Evolutionary conservation across 2,797 vertebrate species (phyloP).

Genomic region (Nannoperca australis): DNA sequence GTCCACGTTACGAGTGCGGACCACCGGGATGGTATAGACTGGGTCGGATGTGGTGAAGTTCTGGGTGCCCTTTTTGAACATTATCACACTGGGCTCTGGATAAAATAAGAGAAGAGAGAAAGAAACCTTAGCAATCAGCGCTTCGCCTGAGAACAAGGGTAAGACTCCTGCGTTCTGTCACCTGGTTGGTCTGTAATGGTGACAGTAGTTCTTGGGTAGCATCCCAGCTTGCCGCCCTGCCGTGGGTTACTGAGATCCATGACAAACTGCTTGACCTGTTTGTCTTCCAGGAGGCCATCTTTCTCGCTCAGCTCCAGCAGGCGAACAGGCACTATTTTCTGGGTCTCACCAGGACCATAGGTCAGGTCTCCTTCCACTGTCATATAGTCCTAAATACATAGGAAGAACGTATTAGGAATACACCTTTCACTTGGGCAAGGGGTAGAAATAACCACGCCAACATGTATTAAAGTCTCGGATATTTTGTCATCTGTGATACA

Average conservation of each 20-base stretch:
- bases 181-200: conserved; percentile 90
- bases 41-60: conserved; percentile 75
- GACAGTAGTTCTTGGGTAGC: conserved; percentile 90
- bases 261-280: conserved; percentile 91
- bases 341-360: conserved; percentile 90
- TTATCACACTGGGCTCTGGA: conserved; percentile 82
- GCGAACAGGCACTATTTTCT: conserved; percentile 90
- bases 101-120: conserved; percentile 24
- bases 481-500: neutral
- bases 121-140: neutral
- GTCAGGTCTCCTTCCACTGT: conserved; percentile 90
- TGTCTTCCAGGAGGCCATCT: conserved; percentile 89
- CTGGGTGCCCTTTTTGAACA: conserved; percentile 84
- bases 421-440: neutral
- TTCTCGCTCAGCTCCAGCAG: conserved; percentile 90
- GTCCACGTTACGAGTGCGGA: conserved; percentile 79
- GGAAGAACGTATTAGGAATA: neutral
- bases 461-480: neutral
- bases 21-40: conserved; percentile 83
- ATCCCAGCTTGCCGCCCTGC: conserved; percentile 91
- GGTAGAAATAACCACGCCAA: neutral
- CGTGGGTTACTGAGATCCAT: conserved; percentile 94
- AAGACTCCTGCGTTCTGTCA: conserved; percentile 53
- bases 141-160: conserved; percentile 59
- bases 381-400: conserved; percentile 89